phyloP scores from a whole-genome alignment of 2,113 vertebrate genomes.

The Eulacestoma nigropectus region DNA sequence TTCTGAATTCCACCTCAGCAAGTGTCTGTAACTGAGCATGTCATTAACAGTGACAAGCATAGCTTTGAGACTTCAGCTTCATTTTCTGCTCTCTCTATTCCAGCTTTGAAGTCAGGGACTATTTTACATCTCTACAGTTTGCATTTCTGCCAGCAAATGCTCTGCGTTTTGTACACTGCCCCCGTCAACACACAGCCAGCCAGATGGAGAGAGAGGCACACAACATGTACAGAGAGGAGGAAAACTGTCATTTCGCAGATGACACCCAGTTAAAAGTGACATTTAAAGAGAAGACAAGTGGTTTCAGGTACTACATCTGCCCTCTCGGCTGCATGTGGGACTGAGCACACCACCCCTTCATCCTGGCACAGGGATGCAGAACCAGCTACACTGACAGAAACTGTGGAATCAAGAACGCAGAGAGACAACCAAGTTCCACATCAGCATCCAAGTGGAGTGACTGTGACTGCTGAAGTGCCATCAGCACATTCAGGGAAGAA shows the following conservation, averaged over 20 bases:
- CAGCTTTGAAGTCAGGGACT: neutral
- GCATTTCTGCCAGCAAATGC: neutral
- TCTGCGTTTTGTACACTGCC: neutral
- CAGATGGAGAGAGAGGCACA: neutral
- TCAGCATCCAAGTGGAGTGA: neutral
- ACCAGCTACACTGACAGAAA: neutral
- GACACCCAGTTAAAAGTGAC: neutral
- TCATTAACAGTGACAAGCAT: neutral
- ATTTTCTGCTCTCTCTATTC: neutral
- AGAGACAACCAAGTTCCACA: neutral
- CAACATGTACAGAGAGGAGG: neutral
- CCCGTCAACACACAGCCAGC: neutral
- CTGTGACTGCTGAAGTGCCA: neutral
- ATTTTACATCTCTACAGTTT: neutral
- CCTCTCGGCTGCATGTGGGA: neutral
- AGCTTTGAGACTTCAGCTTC: neutral
- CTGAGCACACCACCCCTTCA: neutral
- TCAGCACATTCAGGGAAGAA: neutral
- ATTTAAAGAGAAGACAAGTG: neutral
- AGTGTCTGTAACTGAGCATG: neutral
- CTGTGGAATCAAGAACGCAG: fast-evolving
- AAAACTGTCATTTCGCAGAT: neutral
- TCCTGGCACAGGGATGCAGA: neutral
- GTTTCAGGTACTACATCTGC: conserved; percentile 2
- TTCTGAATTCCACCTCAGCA: neutral